Evolutionary conservation across 2,888 invertebrate species (phyloP).

Genomic region (Erebia aethiops): DNA sequence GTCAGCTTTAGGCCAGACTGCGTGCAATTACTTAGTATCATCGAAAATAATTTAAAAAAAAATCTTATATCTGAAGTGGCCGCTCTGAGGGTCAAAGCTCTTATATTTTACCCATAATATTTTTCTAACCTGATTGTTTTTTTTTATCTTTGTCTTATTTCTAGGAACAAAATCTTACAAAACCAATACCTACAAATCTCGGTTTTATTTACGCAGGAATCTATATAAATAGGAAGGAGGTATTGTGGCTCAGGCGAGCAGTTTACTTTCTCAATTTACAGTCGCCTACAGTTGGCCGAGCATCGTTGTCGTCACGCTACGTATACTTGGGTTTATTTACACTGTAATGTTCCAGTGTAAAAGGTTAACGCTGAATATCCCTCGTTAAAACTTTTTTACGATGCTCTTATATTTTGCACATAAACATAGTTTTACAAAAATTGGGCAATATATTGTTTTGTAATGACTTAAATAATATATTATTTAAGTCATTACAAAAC

Average conservation of each 20-base stretch:
- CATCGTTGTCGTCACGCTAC: slow-evolving; percentile 36
- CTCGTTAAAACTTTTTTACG: slow-evolving; percentile 25
- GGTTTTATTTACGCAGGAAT: slow-evolving; percentile 19
- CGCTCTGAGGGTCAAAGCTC: no score
- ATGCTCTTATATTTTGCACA: slow-evolving; percentile 5
- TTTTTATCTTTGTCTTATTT: neutral
- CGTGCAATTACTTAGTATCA: no score
- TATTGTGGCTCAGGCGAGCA: slow-evolving; percentile 23
- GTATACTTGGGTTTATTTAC: slow-evolving; percentile 35
- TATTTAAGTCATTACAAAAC: no score
- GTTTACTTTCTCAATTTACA: slow-evolving; percentile 37
- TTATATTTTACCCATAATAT: no score
- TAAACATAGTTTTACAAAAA: slow-evolving; percentile 7
- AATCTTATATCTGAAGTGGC: no score
- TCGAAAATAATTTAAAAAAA: no score
- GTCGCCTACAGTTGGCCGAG: slow-evolving; percentile 28
- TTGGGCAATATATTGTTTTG: no score
- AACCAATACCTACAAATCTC: slow-evolving; percentile 14
- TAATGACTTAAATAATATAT: no score
- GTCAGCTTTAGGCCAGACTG: no score
- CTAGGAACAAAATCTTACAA: neutral
- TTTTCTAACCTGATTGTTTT: neutral
- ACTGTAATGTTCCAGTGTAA: slow-evolving; percentile 24
- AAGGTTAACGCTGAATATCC: slow-evolving; percentile 21
- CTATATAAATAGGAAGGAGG: slow-evolving; percentile 21